Evolutionary conservation across 2,888 invertebrate genomes (phyloP).

Genomic region (Phengaris alcon): DNA sequence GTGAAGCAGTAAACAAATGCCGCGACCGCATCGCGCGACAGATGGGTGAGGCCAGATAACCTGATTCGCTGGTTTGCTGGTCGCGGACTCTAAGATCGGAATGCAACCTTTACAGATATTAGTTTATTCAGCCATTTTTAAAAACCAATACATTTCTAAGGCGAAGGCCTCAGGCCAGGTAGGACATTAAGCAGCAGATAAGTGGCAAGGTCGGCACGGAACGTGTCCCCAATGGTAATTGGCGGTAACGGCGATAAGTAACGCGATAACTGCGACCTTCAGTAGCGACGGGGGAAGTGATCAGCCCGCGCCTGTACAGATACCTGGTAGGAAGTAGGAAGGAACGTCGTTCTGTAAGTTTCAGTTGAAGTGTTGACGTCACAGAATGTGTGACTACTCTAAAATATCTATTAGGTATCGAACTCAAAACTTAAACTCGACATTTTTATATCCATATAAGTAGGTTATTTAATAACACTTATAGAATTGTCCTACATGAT

Average conservation of each 20-base stretch:
- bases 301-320: background rate
- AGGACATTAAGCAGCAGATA: slow-evolving; percentile 1
- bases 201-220: slow-evolving; percentile 1
- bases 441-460: too few species aligned
- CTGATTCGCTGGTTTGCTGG: too few species aligned
- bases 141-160: background rate
- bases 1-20: too few species aligned
- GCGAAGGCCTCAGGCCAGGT: background rate
- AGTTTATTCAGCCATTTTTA: background rate
- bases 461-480: too few species aligned
- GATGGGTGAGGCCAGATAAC: too few species aligned
- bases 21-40: too few species aligned
- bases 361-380: background rate
- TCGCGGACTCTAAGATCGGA: too few species aligned
- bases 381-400: too few species aligned
- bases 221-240: slow-evolving; percentile 6
- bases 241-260: slow-evolving; percentile 9
- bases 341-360: background rate
- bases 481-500: too few species aligned
- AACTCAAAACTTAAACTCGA: too few species aligned
- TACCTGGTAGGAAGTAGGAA: background rate
- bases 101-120: too few species aligned
- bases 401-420: too few species aligned
- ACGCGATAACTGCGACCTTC: slow-evolving; percentile 13
- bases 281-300: background rate